These are phyloP conservation scores for Cordilura impudica DNA, from an alignment of 2,888 invertebrate species.

Conservation along the genomic window DNA sequence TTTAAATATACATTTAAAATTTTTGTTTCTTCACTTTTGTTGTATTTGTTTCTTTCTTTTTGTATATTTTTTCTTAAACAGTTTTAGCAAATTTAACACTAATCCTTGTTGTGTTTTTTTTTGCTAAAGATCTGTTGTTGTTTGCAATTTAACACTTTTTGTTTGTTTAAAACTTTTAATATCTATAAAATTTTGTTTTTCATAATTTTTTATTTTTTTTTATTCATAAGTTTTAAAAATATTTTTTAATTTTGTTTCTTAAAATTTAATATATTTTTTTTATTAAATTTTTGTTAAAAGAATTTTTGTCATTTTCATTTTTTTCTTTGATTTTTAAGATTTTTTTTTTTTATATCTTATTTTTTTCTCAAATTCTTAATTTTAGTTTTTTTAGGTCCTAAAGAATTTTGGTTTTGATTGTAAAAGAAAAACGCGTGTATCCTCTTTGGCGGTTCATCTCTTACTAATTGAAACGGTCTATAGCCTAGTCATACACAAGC, in stretches of 20 bases:
- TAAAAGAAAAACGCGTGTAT: slow-evolving; percentile 77
- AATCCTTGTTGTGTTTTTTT: slow-evolving; percentile 60
- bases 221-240: too few relatives aligned
- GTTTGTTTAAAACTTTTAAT: slow-evolving; percentile 7
- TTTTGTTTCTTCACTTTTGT: slow-evolving; percentile 32
- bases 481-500: slow-evolving; percentile 67
- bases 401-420: slow-evolving; percentile 39
- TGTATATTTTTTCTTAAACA: slow-evolving; percentile 50
- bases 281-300: slow-evolving; percentile 38
- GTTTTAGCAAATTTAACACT: slow-evolving; percentile 58
- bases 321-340: slow-evolving; percentile 13
- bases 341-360: slow-evolving; percentile 1
- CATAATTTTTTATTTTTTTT: slow-evolving; percentile 53
- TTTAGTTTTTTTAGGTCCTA: slow-evolving; percentile 28
- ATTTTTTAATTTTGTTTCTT: slow-evolving; percentile 49
- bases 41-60: slow-evolving; percentile 43
- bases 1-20: slow-evolving; percentile 9
- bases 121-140: slow-evolving; percentile 53
- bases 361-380: neutral
- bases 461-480: slow-evolving; percentile 78
- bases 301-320: slow-evolving; percentile 59
- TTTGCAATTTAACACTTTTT: neutral
- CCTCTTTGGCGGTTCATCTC: slow-evolving; percentile 78
- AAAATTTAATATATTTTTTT: slow-evolving; percentile 30
- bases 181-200: slow-evolving; percentile 60